Evolutionary conservation across 2,113 vertebrate genomes (phyloP).

Genomic region (Sphaerodactylus townsendi): DNA sequence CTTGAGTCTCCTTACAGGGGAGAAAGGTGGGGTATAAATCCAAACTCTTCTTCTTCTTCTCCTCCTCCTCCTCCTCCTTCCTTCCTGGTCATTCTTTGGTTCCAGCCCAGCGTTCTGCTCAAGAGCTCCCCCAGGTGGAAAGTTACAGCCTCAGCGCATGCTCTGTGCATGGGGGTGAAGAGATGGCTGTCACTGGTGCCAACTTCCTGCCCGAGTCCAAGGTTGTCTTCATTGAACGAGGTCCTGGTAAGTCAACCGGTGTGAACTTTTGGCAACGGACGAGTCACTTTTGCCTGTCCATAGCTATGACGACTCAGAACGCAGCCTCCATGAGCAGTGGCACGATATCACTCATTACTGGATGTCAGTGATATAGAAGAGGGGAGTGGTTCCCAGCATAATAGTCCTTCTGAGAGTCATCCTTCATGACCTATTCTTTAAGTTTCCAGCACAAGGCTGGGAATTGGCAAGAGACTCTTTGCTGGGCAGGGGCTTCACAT

Average conservation of each 20-base stretch:
- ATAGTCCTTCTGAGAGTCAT: background rate
- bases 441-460: too few relatives aligned
- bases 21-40: too few relatives aligned
- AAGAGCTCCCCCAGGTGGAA: constrained; percentile 91
- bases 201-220: constrained; percentile 90
- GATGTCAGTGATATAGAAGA: background rate
- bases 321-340: background rate
- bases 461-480: too few relatives aligned
- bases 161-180: constrained; percentile 85
- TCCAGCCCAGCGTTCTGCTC: constrained; percentile 91
- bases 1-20: too few relatives aligned
- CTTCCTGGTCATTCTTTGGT: background rate
- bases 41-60: too few relatives aligned
- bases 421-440: background rate
- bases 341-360: background rate
- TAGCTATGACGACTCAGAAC: background rate
- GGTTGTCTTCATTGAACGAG: constrained; percentile 89
- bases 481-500: too few relatives aligned
- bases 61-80: too few relatives aligned
- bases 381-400: background rate
- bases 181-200: constrained; percentile 83
- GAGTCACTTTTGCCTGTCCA: background rate
- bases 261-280: background rate
- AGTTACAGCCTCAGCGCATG: constrained; percentile 84
- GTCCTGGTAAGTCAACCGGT: constrained; percentile 75